Percentiles rank a stretch among this genome's conserved stretches.
phyloP scores from a whole-genome alignment of 2,888 invertebrate species.

The Hololepta plana region DNA sequence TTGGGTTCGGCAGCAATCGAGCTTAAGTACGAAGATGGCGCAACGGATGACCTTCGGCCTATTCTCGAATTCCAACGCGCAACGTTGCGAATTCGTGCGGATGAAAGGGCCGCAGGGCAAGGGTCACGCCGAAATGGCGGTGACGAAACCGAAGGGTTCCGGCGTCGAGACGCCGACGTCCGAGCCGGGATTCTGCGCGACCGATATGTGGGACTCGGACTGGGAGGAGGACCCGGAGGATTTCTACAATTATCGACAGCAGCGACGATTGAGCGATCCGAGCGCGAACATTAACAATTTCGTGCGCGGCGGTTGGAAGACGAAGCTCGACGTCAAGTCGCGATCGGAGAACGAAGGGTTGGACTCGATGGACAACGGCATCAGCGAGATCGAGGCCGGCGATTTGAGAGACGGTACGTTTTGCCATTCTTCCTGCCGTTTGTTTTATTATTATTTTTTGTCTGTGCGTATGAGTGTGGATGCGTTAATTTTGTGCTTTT shows the following conservation, averaged over 20 bases:
- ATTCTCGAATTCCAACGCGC: conserved; percentile 54
- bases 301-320: conserved; percentile 65
- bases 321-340: conserved; percentile 45
- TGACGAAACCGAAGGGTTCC: conserved; percentile 76
- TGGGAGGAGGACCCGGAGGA: conserved; percentile 81
- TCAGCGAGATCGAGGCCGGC: conserved; percentile 85
- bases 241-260: conserved; percentile 53
- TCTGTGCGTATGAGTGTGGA: too few species aligned
- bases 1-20: conserved; percentile 80
- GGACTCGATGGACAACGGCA: conserved; percentile 65
- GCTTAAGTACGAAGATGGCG: conserved; percentile 83
- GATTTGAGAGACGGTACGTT: conserved; percentile 73
- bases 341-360: conserved; percentile 86
- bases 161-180: conserved; percentile 91
- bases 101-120: conserved; percentile 97
- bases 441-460: conserved; percentile 1
- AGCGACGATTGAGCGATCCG: conserved; percentile 80
- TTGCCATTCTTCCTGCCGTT: background rate
- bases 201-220: conserved; percentile 78
- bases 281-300: conserved; percentile 78
- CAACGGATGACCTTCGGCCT: conserved; percentile 90
- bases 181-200: conserved; percentile 66
- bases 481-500: too few species aligned
- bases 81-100: conserved; percentile 91
- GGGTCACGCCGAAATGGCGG: conserved; percentile 95